A percentile compares a stretch with the other conserved stretches of the same genome.
These are phyloP conservation scores for Ectemnius continuus DNA, from an alignment of 2,888 invertebrate species.

Conservation along the genomic window DNA sequence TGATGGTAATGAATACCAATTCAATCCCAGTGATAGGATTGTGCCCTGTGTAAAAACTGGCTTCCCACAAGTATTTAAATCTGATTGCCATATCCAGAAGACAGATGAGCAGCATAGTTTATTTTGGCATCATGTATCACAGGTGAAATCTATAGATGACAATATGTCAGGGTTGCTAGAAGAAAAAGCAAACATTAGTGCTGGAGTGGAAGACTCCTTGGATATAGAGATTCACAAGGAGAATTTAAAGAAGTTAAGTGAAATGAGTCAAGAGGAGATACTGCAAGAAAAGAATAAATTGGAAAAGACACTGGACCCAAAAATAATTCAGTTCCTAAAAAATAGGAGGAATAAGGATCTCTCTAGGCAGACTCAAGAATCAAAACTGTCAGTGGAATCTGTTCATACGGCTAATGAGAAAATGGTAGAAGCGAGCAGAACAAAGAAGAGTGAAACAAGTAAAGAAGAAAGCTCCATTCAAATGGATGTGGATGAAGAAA, in stretches of 20 bases:
- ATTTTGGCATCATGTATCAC: conserved; percentile 61
- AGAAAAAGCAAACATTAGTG: conserved; percentile 29
- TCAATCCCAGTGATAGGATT: conserved; percentile 16
- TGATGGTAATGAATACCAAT: conserved; percentile 34
- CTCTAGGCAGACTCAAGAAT: conserved; percentile 27
- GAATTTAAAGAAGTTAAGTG: conserved; percentile 83
- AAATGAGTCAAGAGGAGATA: conserved; percentile 88
- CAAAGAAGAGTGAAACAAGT: conserved; percentile 2
- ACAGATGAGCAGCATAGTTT: conserved; percentile 58
- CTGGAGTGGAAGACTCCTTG: conserved; percentile 71
- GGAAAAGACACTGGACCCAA: conserved; percentile 83
- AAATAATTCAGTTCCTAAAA: conserved; percentile 83
- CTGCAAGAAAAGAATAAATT: conserved; percentile 85
- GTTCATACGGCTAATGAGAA: background rate
- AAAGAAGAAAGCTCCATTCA: conserved; percentile 14
- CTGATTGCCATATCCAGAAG: conserved; percentile 44
- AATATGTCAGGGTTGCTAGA: background rate
- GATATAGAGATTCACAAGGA: conserved; percentile 84
- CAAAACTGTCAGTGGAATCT: conserved; percentile 6
- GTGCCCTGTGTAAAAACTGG: conserved; percentile 52
- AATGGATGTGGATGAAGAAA: conserved; percentile 53
- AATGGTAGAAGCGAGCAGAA: background rate
- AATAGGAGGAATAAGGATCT: conserved; percentile 73
- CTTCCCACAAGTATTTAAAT: conserved; percentile 64
- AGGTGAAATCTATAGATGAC: background rate